Evolutionary conservation across 2,797 vertebrate species (phyloP).

Genomic region (Gallinago solitaria): DNA sequence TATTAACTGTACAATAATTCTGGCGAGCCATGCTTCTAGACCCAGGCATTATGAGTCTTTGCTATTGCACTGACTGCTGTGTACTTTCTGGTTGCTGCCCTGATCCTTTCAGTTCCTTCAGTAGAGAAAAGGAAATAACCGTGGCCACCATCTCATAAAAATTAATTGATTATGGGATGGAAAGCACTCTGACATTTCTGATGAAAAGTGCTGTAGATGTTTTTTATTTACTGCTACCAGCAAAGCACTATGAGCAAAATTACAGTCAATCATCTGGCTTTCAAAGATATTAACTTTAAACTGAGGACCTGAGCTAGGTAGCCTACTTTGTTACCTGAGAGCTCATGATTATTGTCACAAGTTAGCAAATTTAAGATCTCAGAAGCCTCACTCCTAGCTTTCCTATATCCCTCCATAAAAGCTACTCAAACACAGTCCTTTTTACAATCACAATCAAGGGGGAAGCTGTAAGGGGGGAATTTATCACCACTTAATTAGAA

Average conservation of each 20-base stretch:
- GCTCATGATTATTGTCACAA: conserved; percentile 12
- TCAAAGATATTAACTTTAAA: conserved; percentile 50
- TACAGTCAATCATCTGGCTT: conserved; percentile 32
- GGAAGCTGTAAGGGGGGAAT: background rate
- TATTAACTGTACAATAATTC: background rate
- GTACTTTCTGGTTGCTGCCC: background rate
- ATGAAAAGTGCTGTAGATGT: conserved; percentile 23
- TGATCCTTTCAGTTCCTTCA: background rate
- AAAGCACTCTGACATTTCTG: conserved; percentile 24
- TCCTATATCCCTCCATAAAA: conserved; percentile 24
- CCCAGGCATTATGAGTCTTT: background rate
- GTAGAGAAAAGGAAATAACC: background rate
- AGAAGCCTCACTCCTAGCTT: background rate
- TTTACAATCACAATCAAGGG: background rate
- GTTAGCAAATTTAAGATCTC: conserved; percentile 42
- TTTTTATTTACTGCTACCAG: conserved; percentile 47
- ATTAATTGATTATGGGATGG: conserved; percentile 20
- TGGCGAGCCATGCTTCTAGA: background rate
- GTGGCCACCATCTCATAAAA: background rate
- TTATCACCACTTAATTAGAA: background rate
- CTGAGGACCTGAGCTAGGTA: background rate
- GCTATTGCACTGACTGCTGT: background rate
- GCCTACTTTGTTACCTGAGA: conserved; percentile 30
- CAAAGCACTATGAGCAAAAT: conserved; percentile 27
- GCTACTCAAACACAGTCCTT: conserved; percentile 10